These are phyloP conservation scores for Acholoe squamosa DNA, from an alignment of 2,888 invertebrate genomes.

Conservation along the genomic window DNA sequence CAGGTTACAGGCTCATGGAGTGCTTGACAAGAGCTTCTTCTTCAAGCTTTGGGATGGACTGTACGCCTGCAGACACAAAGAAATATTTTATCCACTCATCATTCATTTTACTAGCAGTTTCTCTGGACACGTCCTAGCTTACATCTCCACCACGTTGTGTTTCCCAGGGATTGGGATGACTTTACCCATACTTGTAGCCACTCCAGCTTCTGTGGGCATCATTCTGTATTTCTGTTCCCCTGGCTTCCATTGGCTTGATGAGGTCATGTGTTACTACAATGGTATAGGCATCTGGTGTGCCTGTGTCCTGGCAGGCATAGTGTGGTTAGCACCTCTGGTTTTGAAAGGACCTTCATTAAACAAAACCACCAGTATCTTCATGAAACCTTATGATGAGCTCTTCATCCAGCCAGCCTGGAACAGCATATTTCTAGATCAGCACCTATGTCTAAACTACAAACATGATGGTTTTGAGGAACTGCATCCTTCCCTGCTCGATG, in stretches of 20 bases:
- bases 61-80: constrained; percentile 65
- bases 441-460: constrained; percentile 70
- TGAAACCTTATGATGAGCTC: constrained; percentile 71
- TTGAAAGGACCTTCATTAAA: constrained; percentile 65
- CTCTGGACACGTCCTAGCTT: constrained; percentile 67
- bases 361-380: constrained; percentile 66
- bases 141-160: constrained; percentile 70
- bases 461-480: constrained; percentile 67
- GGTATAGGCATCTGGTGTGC: constrained; percentile 69
- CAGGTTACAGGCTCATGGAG: constrained; percentile 67
- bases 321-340: constrained; percentile 71
- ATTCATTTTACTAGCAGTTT: constrained; percentile 68
- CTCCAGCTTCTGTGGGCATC: constrained; percentile 68
- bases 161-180: constrained; percentile 70
- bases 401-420: constrained; percentile 71
- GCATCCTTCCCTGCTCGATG: not conserved
- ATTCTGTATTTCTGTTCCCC: constrained; percentile 68
- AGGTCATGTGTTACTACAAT: constrained; percentile 69
- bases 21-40: constrained; percentile 68
- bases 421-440: constrained; percentile 72
- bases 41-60: constrained; percentile 68
- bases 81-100: constrained; percentile 70
- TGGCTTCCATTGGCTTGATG: constrained; percentile 61
- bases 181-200: constrained; percentile 70
- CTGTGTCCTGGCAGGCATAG: constrained; percentile 68